Base-by-base conservation (phyloP, 37 sponge, comb jelly and placozoan genomes). In the Dysidea cf. avara region DNA sequence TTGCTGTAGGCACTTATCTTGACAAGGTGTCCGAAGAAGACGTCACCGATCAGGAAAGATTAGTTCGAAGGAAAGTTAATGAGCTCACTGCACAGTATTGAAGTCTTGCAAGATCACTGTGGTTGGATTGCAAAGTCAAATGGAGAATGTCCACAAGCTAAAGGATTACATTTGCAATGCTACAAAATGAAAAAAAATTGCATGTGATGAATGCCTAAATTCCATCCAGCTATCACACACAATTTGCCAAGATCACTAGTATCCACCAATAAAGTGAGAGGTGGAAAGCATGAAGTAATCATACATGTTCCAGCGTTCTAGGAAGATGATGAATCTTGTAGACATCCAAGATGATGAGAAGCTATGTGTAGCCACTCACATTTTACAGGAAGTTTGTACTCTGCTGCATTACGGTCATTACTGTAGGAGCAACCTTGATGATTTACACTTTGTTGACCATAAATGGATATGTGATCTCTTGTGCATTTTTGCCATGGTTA, bases 391-490 rank as follows among this genome's bases (percentile, higher is more conserved):
- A 17, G 73, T 84, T 1, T 84, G 90, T 39, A 69, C 85, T 16
- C 56, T 89, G 58, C 89, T 88, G 25, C 85, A 89, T 52, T 89
- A 81, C 54, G 81, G 84, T 63, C 84, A 89, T 37, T n/a, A n/a
- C n/a, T n/a, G n/a, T n/a, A 52, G 78, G 12, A 74, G 74, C 37
- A 68, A 82, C 53, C 76, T 89, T 11, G 39, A 78, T 43, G 81
- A 89, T 49, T 70, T 89, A 32, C 72, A 78, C 69, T 89, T 89
- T 50, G 51, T 78, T 53, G 80, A 89, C 48, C 90, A 84, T 16
- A 61, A 69, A 30, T 89, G 90, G 90, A 69, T 89, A 14, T 83
- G 87, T 53, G 81, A 92, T 57, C 72, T 92, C 85, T 88, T 92
- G 85, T 77, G 88, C 25, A 82, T 74, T 12, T 52, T 92, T 2